Evolutionary conservation across 2,113 vertebrate genomes (phyloP), one percentile per base, ranked within the genome.

Genomic region (Passer montanus): DNA sequence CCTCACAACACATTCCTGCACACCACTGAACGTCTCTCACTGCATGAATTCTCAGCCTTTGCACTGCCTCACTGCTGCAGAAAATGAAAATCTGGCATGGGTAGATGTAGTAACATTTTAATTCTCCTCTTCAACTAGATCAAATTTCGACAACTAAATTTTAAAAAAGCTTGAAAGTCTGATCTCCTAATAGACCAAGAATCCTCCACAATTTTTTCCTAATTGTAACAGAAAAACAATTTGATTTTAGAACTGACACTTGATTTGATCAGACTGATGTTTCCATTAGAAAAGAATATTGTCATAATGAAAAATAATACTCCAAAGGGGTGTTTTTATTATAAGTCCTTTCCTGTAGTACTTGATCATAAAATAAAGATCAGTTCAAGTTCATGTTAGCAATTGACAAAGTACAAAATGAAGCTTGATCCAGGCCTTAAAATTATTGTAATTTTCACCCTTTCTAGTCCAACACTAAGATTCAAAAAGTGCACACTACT

Each of bases 291-390:
- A 50, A 46, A 79, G 43, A 64, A 92, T 24, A 66, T 7, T 7
- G 16, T 93, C 72, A 75, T 35, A 66, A 56, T 59, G 73, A 95
- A 93, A 86, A 92, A 90, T 47, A 89, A 55, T 84, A 76, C n/a
- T 68, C 79, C 66, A 76, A 93, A 95, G 53, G 67, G 18, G 10
- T 72, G 23, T 27, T 69, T 89, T 83, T 63, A 64, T 90, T 85
- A 85, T 55, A 27, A 91, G 43, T 35, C 73, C 24, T 83, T 89
- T 88, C 55, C 59, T 87, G 39, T 50, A 39, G 33, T 43, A 84
- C 76, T 7, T 85, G 56, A 87, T 90, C 59, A 84, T 89, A 94
- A 96, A 97, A 72, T 8, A 88, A 56, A 92, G 12, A 50, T 58
- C 10, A 49, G 20, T 83, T 87, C 52, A n/a, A 46, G 23, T 12